These are phyloP conservation scores for Mythimna ferrago DNA, from an alignment of 2,888 invertebrate genomes.

Conservation along the genomic window DNA sequence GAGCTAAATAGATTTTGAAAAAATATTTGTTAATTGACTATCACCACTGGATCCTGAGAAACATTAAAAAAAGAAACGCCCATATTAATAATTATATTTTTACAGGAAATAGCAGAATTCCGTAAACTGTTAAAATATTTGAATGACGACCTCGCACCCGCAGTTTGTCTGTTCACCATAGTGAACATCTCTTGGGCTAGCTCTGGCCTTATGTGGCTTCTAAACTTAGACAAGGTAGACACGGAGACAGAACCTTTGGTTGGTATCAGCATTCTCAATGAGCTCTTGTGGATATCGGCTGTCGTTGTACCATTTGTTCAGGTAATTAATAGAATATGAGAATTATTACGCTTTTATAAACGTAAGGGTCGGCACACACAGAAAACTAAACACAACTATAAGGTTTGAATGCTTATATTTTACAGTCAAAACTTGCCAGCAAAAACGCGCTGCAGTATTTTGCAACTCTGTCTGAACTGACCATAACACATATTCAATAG, in stretches of 20 bases:
- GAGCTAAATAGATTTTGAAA: neutral
- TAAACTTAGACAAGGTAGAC: slow-evolving; percentile 91
- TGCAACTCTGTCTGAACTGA: neutral
- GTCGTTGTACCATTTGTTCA: slow-evolving; percentile 93
- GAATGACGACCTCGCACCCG: slow-evolving; percentile 94
- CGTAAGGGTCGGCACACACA: neutral
- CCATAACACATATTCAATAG: neutral
- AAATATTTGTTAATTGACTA: neutral
- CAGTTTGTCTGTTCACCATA: slow-evolving; percentile 94
- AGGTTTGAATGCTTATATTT: neutral
- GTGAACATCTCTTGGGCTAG: slow-evolving; percentile 94
- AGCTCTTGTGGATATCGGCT: slow-evolving; percentile 92
- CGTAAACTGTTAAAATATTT: slow-evolving; percentile 94
- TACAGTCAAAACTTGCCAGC: neutral
- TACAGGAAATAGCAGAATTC: slow-evolving; percentile 95
- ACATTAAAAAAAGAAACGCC: neutral
- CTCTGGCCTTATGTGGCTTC: slow-evolving; percentile 93
- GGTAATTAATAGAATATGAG: slow-evolving; percentile 77
- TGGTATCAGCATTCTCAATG: slow-evolving; percentile 91
- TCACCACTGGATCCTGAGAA: neutral
- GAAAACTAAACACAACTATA: too few relatives aligned
- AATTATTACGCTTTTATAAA: neutral
- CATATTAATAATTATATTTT: slow-evolving; percentile 3
- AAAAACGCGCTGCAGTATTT: neutral
- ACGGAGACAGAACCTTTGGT: slow-evolving; percentile 90